Conservation (phyloP, 1,140 invertebrate genomes). For the Dufourea novaeangliae region DNA sequence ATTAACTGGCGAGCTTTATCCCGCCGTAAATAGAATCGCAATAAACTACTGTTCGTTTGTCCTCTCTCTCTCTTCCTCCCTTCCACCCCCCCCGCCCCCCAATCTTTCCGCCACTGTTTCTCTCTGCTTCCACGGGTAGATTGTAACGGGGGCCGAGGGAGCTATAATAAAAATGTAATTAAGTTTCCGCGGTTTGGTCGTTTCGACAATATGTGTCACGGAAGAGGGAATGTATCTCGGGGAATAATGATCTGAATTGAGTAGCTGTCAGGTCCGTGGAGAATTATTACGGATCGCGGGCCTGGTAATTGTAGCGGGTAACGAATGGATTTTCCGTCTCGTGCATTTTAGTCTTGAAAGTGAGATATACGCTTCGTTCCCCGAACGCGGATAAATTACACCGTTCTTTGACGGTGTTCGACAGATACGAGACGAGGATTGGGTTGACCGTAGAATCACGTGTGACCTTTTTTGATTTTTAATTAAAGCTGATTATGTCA, state of each 20-base stretch:
- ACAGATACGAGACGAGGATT: neutral
- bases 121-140: neutral
- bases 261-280: slow-evolving; percentile 1
- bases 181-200: slow-evolving; percentile 17
- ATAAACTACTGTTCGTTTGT: neutral
- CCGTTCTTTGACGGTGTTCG: neutral
- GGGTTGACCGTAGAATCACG: too few species aligned
- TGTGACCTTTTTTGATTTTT: too few species aligned
- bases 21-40: slow-evolving; percentile 5
- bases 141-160: neutral
- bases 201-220: slow-evolving; percentile 3
- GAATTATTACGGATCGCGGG: neutral
- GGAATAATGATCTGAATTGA: slow-evolving; percentile 30
- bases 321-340: slow-evolving; percentile 5
- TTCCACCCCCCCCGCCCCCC: too few species aligned
- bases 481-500: too few species aligned
- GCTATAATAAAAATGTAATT: slow-evolving; percentile 28
- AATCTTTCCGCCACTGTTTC: too few species aligned
- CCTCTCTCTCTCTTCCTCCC: too few species aligned
- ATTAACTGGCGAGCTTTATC: neutral
- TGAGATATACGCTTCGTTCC: neutral
- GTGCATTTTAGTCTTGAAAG: neutral
- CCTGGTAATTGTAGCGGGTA: neutral
- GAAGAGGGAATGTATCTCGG: slow-evolving; percentile 2
- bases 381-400: neutral